Conservation (phyloP, 2,113 vertebrate species). For the Atractosteus spatula region DNA sequence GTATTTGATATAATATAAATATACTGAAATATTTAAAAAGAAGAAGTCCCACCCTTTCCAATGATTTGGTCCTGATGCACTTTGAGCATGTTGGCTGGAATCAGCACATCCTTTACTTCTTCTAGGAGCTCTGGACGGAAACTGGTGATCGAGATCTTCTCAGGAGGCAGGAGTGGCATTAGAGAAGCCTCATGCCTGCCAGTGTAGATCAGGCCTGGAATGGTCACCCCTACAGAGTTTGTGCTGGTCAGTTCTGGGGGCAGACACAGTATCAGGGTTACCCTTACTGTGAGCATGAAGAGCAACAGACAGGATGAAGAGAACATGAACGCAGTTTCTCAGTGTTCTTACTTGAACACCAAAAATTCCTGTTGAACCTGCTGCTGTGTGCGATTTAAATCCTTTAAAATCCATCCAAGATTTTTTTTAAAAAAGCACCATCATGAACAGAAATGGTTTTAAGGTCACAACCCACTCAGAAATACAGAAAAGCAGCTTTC, state of each 20-base stretch:
- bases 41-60: slow-evolving; percentile 75
- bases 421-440: too few species aligned
- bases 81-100: slow-evolving; percentile 77
- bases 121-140: slow-evolving; percentile 78
- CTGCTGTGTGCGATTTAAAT: too few species aligned
- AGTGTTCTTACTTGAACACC: too few species aligned
- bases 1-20: too few species aligned
- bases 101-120: slow-evolving; percentile 92
- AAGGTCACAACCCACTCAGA: too few species aligned
- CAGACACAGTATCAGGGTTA: background rate
- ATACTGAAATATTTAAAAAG: too few species aligned
- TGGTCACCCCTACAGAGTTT: slow-evolving; percentile 13
- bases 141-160: slow-evolving; percentile 75
- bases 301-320: too few species aligned
- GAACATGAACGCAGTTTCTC: too few species aligned
- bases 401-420: too few species aligned
- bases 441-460: too few species aligned
- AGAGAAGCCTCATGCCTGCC: slow-evolving; percentile 52
- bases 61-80: slow-evolving; percentile 83
- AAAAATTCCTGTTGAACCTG: too few species aligned
- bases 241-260: slow-evolving; percentile 37
- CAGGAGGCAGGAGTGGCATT: slow-evolving; percentile 71
- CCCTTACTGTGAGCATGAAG: background rate
- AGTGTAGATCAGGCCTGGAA: slow-evolving; percentile 45
- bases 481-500: too few species aligned